phyloP scores from a whole-genome alignment of 2,888 invertebrate species.

The Nemotelus nigrinus region DNA sequence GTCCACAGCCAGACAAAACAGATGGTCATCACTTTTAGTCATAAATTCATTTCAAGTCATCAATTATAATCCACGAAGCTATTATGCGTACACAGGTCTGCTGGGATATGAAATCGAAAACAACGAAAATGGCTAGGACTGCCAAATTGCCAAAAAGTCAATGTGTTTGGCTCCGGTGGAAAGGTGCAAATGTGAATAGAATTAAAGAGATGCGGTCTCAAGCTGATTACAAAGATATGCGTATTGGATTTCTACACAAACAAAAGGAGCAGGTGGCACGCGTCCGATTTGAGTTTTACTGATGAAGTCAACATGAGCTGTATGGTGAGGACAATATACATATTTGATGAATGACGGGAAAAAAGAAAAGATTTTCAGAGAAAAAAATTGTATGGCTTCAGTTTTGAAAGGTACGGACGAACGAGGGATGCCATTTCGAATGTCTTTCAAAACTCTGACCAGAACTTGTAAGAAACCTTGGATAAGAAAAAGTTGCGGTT shows the following conservation, averaged over 20 bases:
- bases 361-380: no score
- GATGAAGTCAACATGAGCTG: no score
- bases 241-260: not conserved
- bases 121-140: not conserved
- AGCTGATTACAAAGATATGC: no score
- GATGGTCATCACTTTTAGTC: conserved; percentile 27
- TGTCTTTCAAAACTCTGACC: no score
- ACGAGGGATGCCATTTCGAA: no score
- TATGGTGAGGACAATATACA: conserved; percentile 4
- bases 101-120: not conserved
- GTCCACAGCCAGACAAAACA: conserved; percentile 13
- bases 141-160: not conserved
- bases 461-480: no score
- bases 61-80: not conserved
- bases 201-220: no score
- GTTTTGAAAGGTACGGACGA: no score
- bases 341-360: not conserved
- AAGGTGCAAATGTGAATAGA: conserved; percentile 30
- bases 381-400: no score
- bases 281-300: not conserved
- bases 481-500: no score
- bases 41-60: conserved; percentile 24
- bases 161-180: not conserved
- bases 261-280: conserved; percentile 28
- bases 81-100: not conserved